Conservation (phyloP, 2,888 invertebrate species). For the Cactoblastis cactorum region DNA sequence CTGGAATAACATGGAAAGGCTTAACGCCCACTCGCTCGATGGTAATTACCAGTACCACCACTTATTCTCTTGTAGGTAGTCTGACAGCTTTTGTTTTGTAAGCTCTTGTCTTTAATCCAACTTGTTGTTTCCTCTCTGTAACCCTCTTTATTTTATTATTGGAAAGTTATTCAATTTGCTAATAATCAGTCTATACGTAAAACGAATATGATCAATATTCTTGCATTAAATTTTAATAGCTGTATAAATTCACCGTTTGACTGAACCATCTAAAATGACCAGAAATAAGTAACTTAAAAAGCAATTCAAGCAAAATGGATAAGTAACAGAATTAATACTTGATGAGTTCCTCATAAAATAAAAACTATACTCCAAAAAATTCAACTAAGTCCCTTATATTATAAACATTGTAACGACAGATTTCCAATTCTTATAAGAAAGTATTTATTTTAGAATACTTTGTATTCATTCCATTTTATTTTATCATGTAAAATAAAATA, state of each 20-base stretch:
- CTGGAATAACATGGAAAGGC: conserved; percentile 9
- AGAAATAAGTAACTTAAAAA: conserved; percentile 12
- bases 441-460: too few species aligned
- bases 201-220: not conserved
- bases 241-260: conserved; percentile 6
- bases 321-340: not conserved
- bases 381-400: too few species aligned
- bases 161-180: not conserved
- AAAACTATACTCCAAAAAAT: too few species aligned
- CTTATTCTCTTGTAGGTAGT: not conserved
- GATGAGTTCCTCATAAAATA: not conserved
- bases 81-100: not conserved
- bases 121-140: not conserved
- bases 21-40: not conserved
- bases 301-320: not conserved
- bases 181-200: not conserved
- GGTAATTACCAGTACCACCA: not conserved
- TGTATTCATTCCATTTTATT: too few species aligned
- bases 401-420: too few species aligned
- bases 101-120: not conserved
- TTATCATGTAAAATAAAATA: too few species aligned
- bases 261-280: not conserved
- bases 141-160: too few species aligned
- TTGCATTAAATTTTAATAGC: not conserved
- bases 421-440: too few species aligned